Evolutionary conservation across 2,113 vertebrate genomes (phyloP), one percentile per base, ranked within the genome.

Genomic region (Notothenia coriiceps): DNA sequence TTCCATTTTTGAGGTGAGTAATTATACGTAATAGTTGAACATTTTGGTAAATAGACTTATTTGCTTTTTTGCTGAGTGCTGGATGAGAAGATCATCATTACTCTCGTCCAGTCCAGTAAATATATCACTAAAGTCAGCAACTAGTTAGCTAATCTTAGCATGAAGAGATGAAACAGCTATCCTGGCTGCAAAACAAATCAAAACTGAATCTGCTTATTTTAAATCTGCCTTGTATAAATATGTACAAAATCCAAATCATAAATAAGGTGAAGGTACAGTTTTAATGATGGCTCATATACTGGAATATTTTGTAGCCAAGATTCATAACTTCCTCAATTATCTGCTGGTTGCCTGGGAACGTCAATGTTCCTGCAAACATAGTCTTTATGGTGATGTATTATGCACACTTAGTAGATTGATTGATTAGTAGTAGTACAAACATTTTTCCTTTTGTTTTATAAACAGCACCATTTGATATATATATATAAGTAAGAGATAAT

Each of bases 31-130:
- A 46, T 35, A 29, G 43, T 40, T 76, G 22, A 43, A 15, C 47
- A 70, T 80, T 59, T 66, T n/a, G 46, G n/a, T 22, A 57, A 72
- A 49, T 35, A 43, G 6, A 9, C 66, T 43, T 60, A 70, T 70
- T 66, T 56, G 17, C 18, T 55, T 51, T 82, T 3, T n/a, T 62
- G 64, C 65, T 4, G 33, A 20, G 69, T 35, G 25, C 50, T 51
- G 40, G 2, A 60, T 60, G 43, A 44, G 20, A 62, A n/a, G 22
- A 69, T 50, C 17, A 5, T 35, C 4, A 50, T 40, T 43, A 69
- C 46, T 81, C 9, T 15, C 14, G 11, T 62, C 71, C 52, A 63
- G 25, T 61, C 15, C 7, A 61, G 25, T 61, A 17, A 69, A 47
- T 46, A 5, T 47, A 46, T 8, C 10, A 4, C 25, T 29, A n/a